phyloP scores from a whole-genome alignment of 30 jellyfish, hydroid and myxozoan species.

The Pseudorhiza aurosa region DNA sequence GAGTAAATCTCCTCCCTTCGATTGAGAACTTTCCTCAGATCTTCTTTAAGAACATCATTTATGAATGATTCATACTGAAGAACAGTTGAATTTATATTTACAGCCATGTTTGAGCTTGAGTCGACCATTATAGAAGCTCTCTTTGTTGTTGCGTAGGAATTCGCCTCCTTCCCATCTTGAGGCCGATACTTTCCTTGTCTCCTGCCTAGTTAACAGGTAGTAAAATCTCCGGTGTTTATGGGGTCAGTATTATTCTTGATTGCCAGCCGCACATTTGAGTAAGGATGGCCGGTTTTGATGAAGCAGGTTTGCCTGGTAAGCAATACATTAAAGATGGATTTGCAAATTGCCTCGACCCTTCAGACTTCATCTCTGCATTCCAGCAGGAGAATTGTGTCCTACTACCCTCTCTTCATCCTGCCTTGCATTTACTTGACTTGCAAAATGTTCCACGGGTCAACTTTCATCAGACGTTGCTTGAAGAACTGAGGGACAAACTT shows the following conservation, averaged over 20 bases:
- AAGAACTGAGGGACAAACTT: slow-evolving; percentile 80
- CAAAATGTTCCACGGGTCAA: slow-evolving; percentile 77
- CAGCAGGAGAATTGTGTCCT: slow-evolving; percentile 93
- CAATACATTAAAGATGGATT: slow-evolving; percentile 84
- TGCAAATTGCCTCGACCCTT: slow-evolving; percentile 79
- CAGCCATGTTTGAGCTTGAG: too few relatives aligned
- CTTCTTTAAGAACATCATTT: slow-evolving; percentile 76
- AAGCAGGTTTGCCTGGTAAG: slow-evolving; percentile 93
- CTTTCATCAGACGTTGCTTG: slow-evolving; percentile 81
- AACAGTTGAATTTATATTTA: neutral
- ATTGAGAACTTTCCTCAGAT: slow-evolving; percentile 50
- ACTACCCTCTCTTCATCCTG: slow-evolving; percentile 89
- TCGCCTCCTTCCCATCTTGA: too few relatives aligned
- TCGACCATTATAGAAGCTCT: too few relatives aligned
- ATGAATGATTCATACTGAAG: slow-evolving; percentile 78
- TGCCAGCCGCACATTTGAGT: too few relatives aligned
- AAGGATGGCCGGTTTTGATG: slow-evolving; percentile 94
- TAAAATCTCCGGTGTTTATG: too few relatives aligned
- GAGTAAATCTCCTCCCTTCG: slow-evolving; percentile 78
- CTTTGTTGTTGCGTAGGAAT: too few relatives aligned
- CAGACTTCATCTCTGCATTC: slow-evolving; percentile 76
- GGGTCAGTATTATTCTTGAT: too few relatives aligned
- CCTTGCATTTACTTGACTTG: slow-evolving; percentile 83
- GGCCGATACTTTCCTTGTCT: too few relatives aligned
- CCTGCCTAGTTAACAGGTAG: too few relatives aligned